phyloP scores from a whole-genome alignment of 2,888 invertebrate genomes.

The Gymnoscelis rufifasciata region DNA sequence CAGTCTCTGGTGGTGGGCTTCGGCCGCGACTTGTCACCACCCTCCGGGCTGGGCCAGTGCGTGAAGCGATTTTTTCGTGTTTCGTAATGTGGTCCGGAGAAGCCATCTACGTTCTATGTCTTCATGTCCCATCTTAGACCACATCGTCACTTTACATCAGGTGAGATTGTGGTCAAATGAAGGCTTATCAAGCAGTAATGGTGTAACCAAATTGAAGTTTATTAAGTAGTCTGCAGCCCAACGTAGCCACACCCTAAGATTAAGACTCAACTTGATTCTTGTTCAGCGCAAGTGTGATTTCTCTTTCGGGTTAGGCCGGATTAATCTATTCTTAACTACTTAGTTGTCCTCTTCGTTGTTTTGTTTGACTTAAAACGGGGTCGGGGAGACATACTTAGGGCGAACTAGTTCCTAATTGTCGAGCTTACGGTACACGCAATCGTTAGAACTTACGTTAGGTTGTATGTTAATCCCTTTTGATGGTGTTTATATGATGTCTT shows the following conservation, averaged over 20 bases:
- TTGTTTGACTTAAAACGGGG: constrained; percentile 24
- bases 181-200: too few species aligned
- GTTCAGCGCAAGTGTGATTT: constrained; percentile 21
- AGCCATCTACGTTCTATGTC: too few species aligned
- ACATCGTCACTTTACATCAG: too few species aligned
- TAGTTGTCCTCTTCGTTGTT: constrained; percentile 22
- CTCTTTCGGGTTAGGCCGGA: constrained; percentile 16
- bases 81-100: too few species aligned
- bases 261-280: constrained; percentile 14
- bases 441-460: constrained; percentile 5
- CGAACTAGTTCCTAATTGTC: constrained; percentile 19
- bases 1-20: too few species aligned
- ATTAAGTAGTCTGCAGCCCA: neutral
- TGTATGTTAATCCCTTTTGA: neutral
- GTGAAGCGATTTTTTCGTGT: too few species aligned
- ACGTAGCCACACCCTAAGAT: neutral
- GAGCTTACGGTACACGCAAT: constrained; percentile 10
- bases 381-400: constrained; percentile 14
- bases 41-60: too few species aligned
- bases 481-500: neutral
- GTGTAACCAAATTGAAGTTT: too few species aligned
- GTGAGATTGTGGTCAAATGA: too few species aligned
- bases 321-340: constrained; percentile 24
- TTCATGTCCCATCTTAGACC: too few species aligned
- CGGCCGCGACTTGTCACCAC: too few species aligned